Conservation (phyloP, 2,113 vertebrate species). For the Passer domesticus region DNA sequence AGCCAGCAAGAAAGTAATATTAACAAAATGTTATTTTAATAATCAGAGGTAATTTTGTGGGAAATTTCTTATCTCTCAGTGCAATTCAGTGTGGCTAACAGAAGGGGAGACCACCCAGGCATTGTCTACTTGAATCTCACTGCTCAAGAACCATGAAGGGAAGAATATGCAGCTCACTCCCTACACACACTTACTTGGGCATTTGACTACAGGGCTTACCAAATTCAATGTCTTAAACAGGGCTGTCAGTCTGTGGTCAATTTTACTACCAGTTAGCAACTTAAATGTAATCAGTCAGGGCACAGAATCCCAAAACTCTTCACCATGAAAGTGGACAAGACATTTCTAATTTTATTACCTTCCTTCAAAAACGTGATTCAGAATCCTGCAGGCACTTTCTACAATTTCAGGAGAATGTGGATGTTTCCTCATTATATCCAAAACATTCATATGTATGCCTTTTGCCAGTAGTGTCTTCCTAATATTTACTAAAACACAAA, state of each 20-base stretch:
- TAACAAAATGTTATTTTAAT: not conserved
- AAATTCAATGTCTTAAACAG: not conserved
- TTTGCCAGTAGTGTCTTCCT: conserved; percentile 83
- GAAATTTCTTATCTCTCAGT: not conserved
- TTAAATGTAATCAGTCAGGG: not conserved
- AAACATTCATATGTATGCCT: conserved; percentile 90
- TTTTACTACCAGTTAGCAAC: not conserved
- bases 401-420: conserved; percentile 77
- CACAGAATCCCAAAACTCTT: not conserved
- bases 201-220: not conserved
- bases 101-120: not conserved
- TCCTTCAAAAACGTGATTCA: conserved; percentile 86
- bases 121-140: not conserved
- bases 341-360: conserved; percentile 73
- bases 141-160: not conserved
- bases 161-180: not conserved
- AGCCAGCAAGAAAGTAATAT: not conserved
- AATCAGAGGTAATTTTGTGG: not conserved
- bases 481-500: conserved; percentile 79
- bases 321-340: not conserved
- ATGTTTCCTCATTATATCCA: conserved; percentile 91
- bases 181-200: not conserved
- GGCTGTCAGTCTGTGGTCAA: not conserved
- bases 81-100: not conserved
- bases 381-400: conserved; percentile 85